phyloP scores from a whole-genome alignment of 2,888 invertebrate species.

The Tetragonula carbonaria region DNA sequence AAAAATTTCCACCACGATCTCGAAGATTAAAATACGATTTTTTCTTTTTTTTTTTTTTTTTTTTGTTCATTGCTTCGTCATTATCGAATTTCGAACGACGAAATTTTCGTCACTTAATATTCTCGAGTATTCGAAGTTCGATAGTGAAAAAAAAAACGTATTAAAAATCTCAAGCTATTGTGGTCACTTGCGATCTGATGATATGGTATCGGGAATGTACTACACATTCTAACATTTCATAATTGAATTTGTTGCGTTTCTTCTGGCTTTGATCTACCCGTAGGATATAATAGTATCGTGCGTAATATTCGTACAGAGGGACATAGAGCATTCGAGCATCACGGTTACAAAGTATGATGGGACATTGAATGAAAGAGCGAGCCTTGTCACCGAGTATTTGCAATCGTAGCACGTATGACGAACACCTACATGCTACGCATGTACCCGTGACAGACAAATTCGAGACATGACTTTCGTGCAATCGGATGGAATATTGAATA shows the following conservation, averaged over 20 bases:
- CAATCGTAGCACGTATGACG: slow-evolving; percentile 16
- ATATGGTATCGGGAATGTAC: neutral
- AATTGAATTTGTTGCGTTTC: neutral
- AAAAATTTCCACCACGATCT: too few relatives aligned
- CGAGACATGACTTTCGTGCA: slow-evolving; percentile 13
- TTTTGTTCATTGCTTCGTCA: too few relatives aligned
- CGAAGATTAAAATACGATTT: too few relatives aligned
- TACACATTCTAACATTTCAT: neutral
- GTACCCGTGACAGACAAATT: slow-evolving; percentile 10
- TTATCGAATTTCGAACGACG: too few relatives aligned
- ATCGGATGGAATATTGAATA: slow-evolving; percentile 18
- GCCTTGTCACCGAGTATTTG: neutral
- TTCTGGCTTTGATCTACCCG: neutral
- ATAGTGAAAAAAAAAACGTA: too few relatives aligned
- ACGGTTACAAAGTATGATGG: neutral
- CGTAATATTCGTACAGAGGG: neutral
- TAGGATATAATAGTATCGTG: neutral
- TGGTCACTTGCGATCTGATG: too few relatives aligned
- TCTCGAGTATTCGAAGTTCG: too few relatives aligned
- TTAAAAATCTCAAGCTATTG: too few relatives aligned
- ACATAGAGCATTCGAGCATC: neutral
- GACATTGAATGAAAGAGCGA: neutral
- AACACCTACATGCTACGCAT: neutral
- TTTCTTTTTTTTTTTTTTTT: too few relatives aligned
- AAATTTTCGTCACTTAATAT: too few relatives aligned